phyloP scores from a whole-genome alignment of 2,888 invertebrate species.

The Aspidiotus rigidus region DNA sequence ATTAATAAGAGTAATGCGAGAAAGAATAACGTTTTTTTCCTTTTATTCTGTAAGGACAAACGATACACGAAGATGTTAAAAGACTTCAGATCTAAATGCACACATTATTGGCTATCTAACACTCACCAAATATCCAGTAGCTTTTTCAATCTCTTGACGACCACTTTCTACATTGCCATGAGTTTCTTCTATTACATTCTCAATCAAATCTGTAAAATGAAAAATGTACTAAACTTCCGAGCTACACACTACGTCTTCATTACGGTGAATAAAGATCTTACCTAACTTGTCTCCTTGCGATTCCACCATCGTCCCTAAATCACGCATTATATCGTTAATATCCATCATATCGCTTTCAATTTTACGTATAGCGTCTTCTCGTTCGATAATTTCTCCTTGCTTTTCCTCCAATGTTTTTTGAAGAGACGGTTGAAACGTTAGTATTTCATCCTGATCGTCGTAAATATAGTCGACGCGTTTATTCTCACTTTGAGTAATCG shows the following conservation, averaged over 20 bases:
- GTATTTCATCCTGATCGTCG: constrained; percentile 20
- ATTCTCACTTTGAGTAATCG: constrained; percentile 26
- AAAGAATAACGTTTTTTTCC: neutral
- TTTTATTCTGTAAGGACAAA: neutral
- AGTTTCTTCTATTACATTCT: constrained; percentile 16
- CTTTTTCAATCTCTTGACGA: constrained; percentile 23
- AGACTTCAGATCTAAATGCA: neutral
- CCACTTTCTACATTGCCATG: constrained; percentile 22
- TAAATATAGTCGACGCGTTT: constrained; percentile 25
- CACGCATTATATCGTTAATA: constrained; percentile 30
- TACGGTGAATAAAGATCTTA: neutral
- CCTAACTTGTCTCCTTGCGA: constrained; percentile 19
- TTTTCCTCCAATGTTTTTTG: constrained; percentile 26
- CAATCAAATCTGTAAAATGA: constrained; percentile 16
- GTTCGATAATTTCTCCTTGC: constrained; percentile 24
- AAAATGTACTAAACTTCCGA: neutral
- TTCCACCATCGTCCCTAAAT: constrained; percentile 16
- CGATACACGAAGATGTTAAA: neutral
- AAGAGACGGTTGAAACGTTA: constrained; percentile 20
- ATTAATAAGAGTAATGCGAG: neutral
- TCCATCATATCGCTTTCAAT: constrained; percentile 25
- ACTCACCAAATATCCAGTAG: constrained; percentile 24
- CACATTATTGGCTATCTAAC: neutral
- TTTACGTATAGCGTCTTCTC: constrained; percentile 20
- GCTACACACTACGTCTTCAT: no score